Conservation (phyloP, 2,888 invertebrate species). For the Drosophila neutralis region DNA sequence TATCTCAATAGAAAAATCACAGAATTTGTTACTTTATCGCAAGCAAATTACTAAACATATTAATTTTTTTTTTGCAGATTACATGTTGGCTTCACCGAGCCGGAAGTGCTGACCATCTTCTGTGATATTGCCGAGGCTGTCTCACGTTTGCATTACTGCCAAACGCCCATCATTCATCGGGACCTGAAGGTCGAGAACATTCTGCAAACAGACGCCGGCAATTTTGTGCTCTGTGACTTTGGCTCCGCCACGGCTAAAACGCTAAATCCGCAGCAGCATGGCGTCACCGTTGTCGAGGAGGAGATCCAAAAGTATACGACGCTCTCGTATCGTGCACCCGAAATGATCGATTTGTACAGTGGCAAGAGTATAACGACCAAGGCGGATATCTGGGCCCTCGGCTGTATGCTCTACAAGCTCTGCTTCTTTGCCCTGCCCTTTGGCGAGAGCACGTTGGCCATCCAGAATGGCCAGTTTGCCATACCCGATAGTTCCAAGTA, state of each 20-base stretch:
- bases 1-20: not conserved
- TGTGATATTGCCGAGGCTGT: constrained; percentile 97
- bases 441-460: constrained; percentile 96
- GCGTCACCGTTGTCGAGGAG: constrained; percentile 90
- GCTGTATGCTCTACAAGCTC: constrained; percentile 94
- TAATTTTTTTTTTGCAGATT: constrained; percentile 84
- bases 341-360: constrained; percentile 96
- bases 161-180: constrained; percentile 96
- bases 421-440: constrained; percentile 96
- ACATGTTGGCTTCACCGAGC: constrained; percentile 90
- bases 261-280: constrained; percentile 89
- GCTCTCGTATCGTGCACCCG: constrained; percentile 94
- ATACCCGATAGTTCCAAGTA: constrained; percentile 93
- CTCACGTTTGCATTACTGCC: constrained; percentile 94
- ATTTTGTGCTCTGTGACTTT: constrained; percentile 96
- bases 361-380: constrained; percentile 93
- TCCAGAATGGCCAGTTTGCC: constrained; percentile 94
- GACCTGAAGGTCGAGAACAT: constrained; percentile 97
- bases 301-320: constrained; percentile 96
- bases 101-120: constrained; percentile 93
- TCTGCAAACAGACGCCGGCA: constrained; percentile 91
- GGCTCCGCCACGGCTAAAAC: constrained; percentile 95
- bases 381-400: constrained; percentile 96
- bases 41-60: not conserved
- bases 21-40: not conserved